A percentile compares a stretch with the other conserved stretches of the same genome.
These are phyloP conservation scores for Dinocampus coccinellae DNA, from an alignment of 2,888 invertebrate genomes.

Conservation along the genomic window DNA sequence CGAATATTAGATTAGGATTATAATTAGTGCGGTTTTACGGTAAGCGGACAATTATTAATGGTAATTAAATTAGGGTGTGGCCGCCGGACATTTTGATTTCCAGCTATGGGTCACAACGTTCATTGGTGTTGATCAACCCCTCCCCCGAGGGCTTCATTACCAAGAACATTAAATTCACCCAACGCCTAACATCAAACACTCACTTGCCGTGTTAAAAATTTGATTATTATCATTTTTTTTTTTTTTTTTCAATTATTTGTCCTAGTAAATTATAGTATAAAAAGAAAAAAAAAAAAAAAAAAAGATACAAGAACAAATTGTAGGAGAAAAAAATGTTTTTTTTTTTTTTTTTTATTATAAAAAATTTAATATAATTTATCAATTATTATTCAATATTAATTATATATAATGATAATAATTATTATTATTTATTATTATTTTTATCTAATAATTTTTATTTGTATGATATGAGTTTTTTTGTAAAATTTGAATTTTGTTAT, in stretches of 20 bases:
- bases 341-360: too few species aligned
- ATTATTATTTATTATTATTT: too few species aligned
- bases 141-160: constrained; percentile 35
- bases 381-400: too few species aligned
- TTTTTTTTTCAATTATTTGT: too few species aligned
- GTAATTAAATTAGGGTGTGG: constrained; percentile 36
- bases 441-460: too few species aligned
- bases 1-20: constrained; percentile 7
- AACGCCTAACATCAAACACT: neutral
- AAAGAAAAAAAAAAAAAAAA: neutral
- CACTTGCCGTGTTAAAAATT: neutral
- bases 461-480: too few species aligned
- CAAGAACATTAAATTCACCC: constrained; percentile 21
- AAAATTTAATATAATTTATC: too few species aligned
- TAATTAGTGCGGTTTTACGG: constrained; percentile 24
- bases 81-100: constrained; percentile 36
- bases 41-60: constrained; percentile 37
- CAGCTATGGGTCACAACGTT: constrained; percentile 28
- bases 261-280: neutral
- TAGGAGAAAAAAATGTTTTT: too few species aligned
- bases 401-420: too few species aligned
- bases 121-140: constrained; percentile 19
- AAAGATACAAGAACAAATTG: too few species aligned
- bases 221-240: too few species aligned
- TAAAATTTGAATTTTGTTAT: too few species aligned